These are phyloP conservation scores for Mormyrus lacerda DNA, from an alignment of 2,113 vertebrate genomes.

Conservation along the genomic window DNA sequence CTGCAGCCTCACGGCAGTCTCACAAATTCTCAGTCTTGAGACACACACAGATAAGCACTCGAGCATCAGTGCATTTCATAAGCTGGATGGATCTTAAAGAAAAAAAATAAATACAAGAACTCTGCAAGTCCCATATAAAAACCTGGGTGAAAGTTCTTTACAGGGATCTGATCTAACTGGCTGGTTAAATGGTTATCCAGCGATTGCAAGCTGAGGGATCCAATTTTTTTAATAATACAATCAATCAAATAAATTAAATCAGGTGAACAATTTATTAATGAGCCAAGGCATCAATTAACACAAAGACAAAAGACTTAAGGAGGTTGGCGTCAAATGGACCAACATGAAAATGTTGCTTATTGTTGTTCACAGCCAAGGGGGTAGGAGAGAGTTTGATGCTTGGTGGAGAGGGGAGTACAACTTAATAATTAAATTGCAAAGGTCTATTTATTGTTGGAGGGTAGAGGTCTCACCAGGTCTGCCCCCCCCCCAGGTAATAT, in stretches of 20 bases:
- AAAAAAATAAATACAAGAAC: background rate
- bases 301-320: background rate
- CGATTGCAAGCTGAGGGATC: background rate
- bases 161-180: background rate
- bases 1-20: background rate
- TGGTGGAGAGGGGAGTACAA: background rate
- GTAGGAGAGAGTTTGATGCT: background rate
- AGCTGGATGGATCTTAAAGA: background rate
- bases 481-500: background rate
- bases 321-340: background rate
- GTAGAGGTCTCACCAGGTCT: background rate
- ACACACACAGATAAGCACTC: background rate
- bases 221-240: background rate
- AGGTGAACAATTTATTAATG: background rate
- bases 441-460: background rate
- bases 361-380: background rate
- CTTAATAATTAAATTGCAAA: background rate
- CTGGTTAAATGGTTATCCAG: background rate
- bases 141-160: background rate
- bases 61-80: background rate
- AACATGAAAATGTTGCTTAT: background rate
- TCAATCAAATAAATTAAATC: too few relatives aligned
- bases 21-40: fast-evolving
- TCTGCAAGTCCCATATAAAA: background rate
- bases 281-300: background rate